Evolutionary conservation across 2,797 vertebrate species (phyloP).

Genomic region (Spinus pinus): DNA sequence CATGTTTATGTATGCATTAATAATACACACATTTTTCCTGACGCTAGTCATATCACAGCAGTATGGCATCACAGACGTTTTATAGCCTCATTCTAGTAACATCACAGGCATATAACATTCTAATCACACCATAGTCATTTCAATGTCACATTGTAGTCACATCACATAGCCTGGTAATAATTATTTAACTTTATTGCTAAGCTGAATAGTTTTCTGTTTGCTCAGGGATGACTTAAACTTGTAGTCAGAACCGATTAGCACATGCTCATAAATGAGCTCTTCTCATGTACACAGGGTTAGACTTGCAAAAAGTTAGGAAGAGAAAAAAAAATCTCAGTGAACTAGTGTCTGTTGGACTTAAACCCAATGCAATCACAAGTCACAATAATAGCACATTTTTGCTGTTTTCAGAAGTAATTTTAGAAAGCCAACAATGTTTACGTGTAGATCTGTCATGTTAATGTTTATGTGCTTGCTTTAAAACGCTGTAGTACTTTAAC

Average conservation of each 20-base stretch:
- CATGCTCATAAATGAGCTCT: constrained; percentile 54
- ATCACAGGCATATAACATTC: constrained; percentile 52
- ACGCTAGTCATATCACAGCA: constrained; percentile 49
- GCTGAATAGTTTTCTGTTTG: constrained; percentile 72
- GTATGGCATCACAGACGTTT: constrained; percentile 51
- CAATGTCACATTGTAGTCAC: constrained; percentile 72
- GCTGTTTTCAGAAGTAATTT: constrained; percentile 1
- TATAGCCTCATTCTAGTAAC: constrained; percentile 55
- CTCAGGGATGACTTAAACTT: constrained; percentile 66
- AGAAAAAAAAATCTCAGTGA: constrained; percentile 2
- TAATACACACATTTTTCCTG: constrained; percentile 61
- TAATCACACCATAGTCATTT: constrained; percentile 71
- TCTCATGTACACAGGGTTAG: constrained; percentile 45
- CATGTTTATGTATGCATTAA: constrained; percentile 60
- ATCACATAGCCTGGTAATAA: constrained; percentile 71
- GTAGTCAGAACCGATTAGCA: constrained; percentile 61
- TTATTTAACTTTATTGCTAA: constrained; percentile 76
- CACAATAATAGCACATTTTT: constrained; percentile 10
- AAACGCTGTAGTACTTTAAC: constrained; percentile 44
- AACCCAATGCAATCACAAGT: constrained; percentile 26
- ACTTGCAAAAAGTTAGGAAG: not conserved
- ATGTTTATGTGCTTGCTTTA: constrained; percentile 49
- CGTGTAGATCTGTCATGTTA: constrained; percentile 9
- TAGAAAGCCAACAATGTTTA: constrained; percentile 18
- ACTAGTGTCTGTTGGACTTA: constrained; percentile 26